Evolutionary conservation across 2,113 vertebrate species (phyloP), one percentile per base, ranked within the genome.

Genomic region (Oncorhynchus mykiss): DNA sequence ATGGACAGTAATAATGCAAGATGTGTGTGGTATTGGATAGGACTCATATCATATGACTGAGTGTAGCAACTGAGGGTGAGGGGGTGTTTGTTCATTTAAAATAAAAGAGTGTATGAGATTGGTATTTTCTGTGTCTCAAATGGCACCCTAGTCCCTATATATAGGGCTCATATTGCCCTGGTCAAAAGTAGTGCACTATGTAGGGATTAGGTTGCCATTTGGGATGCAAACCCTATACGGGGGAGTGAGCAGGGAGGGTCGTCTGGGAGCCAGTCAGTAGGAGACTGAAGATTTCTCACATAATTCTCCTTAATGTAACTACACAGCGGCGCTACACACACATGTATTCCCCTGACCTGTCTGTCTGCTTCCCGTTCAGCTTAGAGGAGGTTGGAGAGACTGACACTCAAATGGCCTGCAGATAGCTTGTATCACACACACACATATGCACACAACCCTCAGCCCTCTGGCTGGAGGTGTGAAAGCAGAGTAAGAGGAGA

Each of bases 381-480:
- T 82, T 48, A 29, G 60, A 27, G 14, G 65, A 57, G 18, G 54
- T 57, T 75, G 70, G 78, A 77, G 76, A 73, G 76, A 12, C 39
- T 11, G 39, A 83, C 70, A 68, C 65, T 25, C 22, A 16, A 5
- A 67, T 20, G 80, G 78, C 77, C 77, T 72, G 70, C 70, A 67
- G 60, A 84, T 60, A 64, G 80, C 75, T 84, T 87, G 84, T 73
- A 84, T 82, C 70, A 78, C 51, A 71, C 80, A 77, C 75, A 70
- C 73, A 74, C 71, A 74, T 51, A 74, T 59, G 48, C 45, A 20
- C 48, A 48, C 59, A 72, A 24, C 74, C 34, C 79, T 75, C 72
- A 77, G 82, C 83, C 76, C 81, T 81, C 83, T 80, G 85, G 77
- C 86, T 67, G 59, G 73, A 85, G 76, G 76, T 73, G 77, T 71